These are phyloP conservation scores for Apostichopus californicus DNA, from an alignment of 35 echinoderm and acorn worm genomes.

Conservation along the genomic window DNA sequence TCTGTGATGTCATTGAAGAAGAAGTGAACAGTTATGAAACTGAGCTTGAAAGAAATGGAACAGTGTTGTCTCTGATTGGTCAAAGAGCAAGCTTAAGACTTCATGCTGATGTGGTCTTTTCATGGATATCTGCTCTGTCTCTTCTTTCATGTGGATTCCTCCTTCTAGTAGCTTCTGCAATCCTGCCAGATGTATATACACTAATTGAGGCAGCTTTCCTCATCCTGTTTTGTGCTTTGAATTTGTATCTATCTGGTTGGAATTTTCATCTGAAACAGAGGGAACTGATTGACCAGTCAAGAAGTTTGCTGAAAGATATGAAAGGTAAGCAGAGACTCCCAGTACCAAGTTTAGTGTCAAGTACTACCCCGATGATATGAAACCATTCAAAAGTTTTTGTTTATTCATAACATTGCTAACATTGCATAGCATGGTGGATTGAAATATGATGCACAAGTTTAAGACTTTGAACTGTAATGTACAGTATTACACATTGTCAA, in stretches of 20 bases:
- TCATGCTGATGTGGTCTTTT: conserved; percentile 49
- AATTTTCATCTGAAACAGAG: conserved; percentile 65
- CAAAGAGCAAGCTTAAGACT: conserved; percentile 40
- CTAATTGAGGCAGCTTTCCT: conserved; percentile 67
- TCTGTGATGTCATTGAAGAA: conserved; percentile 72
- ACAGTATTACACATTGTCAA: too few relatives aligned
- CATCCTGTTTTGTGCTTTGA: conserved; percentile 61
- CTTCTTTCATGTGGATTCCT: conserved; percentile 57
- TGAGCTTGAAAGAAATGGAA: conserved; percentile 28
- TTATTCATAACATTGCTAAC: too few relatives aligned
- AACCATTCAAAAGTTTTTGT: too few relatives aligned
- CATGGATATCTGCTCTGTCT: conserved; percentile 63
- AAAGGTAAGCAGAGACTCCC: conserved; percentile 43
- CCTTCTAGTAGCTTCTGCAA: conserved; percentile 44
- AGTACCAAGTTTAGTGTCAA: too few relatives aligned
- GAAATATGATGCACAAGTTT: too few relatives aligned
- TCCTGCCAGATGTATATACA: conserved; percentile 29
- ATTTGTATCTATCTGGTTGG: conserved; percentile 79
- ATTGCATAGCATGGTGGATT: too few relatives aligned
- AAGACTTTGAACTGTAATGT: too few relatives aligned
- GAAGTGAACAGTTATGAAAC: conserved; percentile 63
- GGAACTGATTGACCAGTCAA: conserved; percentile 64
- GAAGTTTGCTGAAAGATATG: conserved; percentile 51
- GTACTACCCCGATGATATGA: too few relatives aligned
- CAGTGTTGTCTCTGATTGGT: conserved; percentile 33